Percentiles rank a stretch among this genome's conserved stretches.
Conservation (phyloP, 2,113 vertebrate species). For the Barbus barbus region DNA sequence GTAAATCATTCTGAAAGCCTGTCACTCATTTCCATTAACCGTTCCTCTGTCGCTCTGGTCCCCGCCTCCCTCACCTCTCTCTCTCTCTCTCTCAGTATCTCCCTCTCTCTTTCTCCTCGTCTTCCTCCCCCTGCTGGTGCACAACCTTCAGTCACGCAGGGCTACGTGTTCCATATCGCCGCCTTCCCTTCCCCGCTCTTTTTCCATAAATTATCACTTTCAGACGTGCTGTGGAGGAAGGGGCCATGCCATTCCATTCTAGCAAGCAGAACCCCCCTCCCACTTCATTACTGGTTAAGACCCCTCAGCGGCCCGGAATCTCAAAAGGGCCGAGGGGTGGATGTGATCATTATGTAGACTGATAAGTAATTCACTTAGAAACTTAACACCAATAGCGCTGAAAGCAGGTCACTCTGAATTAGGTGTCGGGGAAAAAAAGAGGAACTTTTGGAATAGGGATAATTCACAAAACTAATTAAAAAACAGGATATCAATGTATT, state of each 20-base stretch:
- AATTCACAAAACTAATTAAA: neutral
- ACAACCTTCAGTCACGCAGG: constrained; percentile 71
- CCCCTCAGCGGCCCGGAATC: constrained; percentile 27
- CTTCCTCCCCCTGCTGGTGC: constrained; percentile 61
- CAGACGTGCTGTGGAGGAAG: constrained; percentile 68
- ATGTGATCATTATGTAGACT: constrained; percentile 26
- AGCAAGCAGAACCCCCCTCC: constrained; percentile 64
- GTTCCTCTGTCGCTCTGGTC: constrained; percentile 80
- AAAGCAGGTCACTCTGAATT: constrained; percentile 27
- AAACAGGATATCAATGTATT: neutral
- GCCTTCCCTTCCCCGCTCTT: constrained; percentile 74
- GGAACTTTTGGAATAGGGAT: neutral
- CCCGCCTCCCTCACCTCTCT: constrained; percentile 62
- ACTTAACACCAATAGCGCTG: constrained; percentile 14
- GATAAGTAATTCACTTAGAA: constrained; percentile 32
- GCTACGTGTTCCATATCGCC: constrained; percentile 76
- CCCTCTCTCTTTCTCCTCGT: constrained; percentile 15
- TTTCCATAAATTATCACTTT: constrained; percentile 78
- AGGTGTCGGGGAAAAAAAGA: neutral
- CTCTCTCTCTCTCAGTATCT: constrained; percentile 15
- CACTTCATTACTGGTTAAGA: constrained; percentile 67
- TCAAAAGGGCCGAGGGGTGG: constrained; percentile 34
- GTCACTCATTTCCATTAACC: constrained; percentile 99
- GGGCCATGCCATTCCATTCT: constrained; percentile 54
- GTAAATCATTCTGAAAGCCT: constrained; percentile 99